Evolutionary conservation across 2,113 vertebrate species (phyloP).

Genomic region (Corynorhinus townsendii): DNA sequence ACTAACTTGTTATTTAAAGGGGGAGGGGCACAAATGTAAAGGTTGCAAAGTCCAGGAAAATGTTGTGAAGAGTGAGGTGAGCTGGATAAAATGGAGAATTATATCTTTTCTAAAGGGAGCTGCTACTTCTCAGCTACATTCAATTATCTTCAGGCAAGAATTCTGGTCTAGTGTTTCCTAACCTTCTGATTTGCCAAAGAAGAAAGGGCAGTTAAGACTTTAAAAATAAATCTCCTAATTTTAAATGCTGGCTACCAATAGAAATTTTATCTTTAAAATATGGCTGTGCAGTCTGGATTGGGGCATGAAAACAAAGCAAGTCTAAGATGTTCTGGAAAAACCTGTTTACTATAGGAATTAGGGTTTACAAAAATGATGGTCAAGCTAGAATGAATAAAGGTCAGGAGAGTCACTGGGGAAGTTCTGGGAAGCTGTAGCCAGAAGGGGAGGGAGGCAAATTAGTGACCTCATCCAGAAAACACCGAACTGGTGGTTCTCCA

Average conservation of each 20-base stretch:
- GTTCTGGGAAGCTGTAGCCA: not conserved
- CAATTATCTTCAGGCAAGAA: not conserved
- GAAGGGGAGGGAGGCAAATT: not conserved
- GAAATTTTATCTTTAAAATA: slow-evolving; percentile 16
- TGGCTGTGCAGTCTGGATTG: not conserved
- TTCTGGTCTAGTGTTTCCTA: not conserved
- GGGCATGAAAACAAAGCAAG: not conserved
- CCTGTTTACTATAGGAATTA: not conserved
- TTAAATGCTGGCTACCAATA: not conserved
- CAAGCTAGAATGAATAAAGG: not conserved
- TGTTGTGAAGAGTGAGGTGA: not conserved
- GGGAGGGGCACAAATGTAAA: not conserved
- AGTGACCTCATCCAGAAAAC: not conserved
- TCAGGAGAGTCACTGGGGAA: not conserved
- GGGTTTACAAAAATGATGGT: not conserved
- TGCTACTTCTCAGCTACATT: not conserved
- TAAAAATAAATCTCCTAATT: not conserved
- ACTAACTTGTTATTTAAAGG: not conserved
- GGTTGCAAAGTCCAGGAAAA: not conserved
- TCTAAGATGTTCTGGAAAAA: not conserved
- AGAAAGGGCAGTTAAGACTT: not conserved
- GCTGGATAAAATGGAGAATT: not conserved
- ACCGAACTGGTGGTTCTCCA: not conserved
- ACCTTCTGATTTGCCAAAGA: not conserved
- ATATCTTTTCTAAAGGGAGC: not conserved